Percentiles rank a stretch among this genome's conserved stretches.
phyloP scores from a whole-genome alignment of 2,888 invertebrate genomes.

The Lasioglossum leucozonium region DNA sequence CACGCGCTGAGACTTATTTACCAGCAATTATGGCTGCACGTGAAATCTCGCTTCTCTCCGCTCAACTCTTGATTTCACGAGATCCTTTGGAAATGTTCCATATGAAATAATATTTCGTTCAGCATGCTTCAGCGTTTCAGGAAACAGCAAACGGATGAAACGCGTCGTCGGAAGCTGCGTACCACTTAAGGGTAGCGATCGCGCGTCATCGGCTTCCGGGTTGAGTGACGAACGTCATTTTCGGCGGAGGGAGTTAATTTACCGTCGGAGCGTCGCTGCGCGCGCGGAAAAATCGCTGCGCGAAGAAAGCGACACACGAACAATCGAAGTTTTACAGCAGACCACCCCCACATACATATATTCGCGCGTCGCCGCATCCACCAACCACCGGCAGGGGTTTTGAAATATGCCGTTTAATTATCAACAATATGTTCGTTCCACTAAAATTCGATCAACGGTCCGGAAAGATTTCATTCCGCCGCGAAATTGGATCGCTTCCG shows the following conservation, averaged over 20 bases:
- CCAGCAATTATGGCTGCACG: not conserved
- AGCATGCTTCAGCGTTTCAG: no score
- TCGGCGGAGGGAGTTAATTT: not conserved
- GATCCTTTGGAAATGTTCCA: not conserved
- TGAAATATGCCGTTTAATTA: slow-evolving; percentile 25
- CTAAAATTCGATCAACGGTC: slow-evolving; percentile 32
- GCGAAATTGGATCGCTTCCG: slow-evolving; percentile 28
- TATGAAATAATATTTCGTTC: not conserved
- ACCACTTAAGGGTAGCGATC: no score
- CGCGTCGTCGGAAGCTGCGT: not conserved
- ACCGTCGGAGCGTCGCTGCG: not conserved
- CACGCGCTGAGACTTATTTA: not conserved
- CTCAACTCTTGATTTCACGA: not conserved
- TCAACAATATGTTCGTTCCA: not conserved
- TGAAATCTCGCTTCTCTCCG: not conserved
- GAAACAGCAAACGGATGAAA: no score
- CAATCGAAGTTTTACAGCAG: not conserved
- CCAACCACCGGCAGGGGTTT: not conserved
- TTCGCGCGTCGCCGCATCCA: not conserved
- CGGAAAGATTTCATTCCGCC: slow-evolving; percentile 9
- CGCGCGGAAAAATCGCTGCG: not conserved
- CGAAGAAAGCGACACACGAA: not conserved
- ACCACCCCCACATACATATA: not conserved
- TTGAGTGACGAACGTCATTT: not conserved
- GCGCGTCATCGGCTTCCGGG: not conserved